phyloP scores from a whole-genome alignment of 2,888 invertebrate genomes.

The Salpingus planirostris region DNA sequence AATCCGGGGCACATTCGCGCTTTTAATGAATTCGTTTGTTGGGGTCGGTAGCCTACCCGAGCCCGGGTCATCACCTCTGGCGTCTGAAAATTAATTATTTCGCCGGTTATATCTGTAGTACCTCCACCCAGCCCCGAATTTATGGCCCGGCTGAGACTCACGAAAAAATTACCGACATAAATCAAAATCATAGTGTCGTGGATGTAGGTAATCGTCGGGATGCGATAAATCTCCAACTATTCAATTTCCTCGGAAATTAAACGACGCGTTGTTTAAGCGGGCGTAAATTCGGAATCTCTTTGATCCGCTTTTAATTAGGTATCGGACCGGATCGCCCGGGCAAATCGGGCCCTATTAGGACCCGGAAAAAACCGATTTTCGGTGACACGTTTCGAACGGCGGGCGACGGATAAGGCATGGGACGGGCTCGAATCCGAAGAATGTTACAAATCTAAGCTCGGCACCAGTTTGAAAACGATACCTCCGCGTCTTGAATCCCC shows the following conservation, averaged over 20 bases:
- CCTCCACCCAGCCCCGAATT: too few species aligned
- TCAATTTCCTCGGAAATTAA: constrained; percentile 2
- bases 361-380: constrained; percentile 19
- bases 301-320: constrained; percentile 28
- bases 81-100: too few species aligned
- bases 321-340: too few species aligned
- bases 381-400: constrained; percentile 18
- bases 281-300: constrained; percentile 22
- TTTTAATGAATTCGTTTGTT: too few species aligned
- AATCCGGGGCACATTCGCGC: too few species aligned
- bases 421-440: constrained; percentile 15
- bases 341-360: too few species aligned
- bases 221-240: constrained; percentile 3
- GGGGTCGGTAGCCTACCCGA: too few species aligned
- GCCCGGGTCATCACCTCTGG: too few species aligned
- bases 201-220: constrained; percentile 3
- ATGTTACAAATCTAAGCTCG: constrained; percentile 13
- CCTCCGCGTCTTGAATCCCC: constrained; percentile 17
- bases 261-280: constrained; percentile 20
- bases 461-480: constrained; percentile 14
- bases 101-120: too few species aligned
- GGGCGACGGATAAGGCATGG: constrained; percentile 14
- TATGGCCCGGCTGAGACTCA: too few species aligned
- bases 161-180: constrained; percentile 6
- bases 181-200: constrained; percentile 6